Base-by-base conservation (phyloP, 2,888 invertebrate genomes). In the Uropetala carovei region DNA sequence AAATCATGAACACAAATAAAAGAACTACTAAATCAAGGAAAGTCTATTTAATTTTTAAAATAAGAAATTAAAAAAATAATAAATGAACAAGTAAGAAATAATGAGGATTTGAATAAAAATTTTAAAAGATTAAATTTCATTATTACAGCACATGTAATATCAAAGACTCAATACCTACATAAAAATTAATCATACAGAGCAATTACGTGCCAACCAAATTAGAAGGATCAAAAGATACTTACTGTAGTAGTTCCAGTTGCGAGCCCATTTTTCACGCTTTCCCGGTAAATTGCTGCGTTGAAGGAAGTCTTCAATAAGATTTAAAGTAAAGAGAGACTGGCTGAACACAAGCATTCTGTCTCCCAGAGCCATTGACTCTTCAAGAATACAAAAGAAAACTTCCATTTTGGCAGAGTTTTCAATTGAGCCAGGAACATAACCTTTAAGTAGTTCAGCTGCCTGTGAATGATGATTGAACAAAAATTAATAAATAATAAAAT, bases 331-430 rank as follows among this genome's bases (percentile, higher is more conserved):
- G 92, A 99, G 96, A 94, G 99, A 99, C 95, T 99, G 99, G 94
- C 99, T 99, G 95, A 99, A 99, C 7, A 99, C 97, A 92, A 99
- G 96, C 92, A 99, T 96, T 93, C 99, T 97, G 95, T 99, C 99
- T 0, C 98, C 98, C 93, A 98, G 95, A 93, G 96, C 96, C 92
- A 99, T 97, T 93, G 98, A 98, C 95, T 99, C 98, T 93, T 98
- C 97, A 91, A 99, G 96, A 93, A 99, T 97, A 93, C 98, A 97
- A 95, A 99, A 98, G 94, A 99, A 97, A 84, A 99, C 96, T 94
- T 98, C 97, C 97, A 99, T 98, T 96, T 99, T 99, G 2, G 98
- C 98, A 4, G 99, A 98, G 94, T 98, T 98, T 94, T 98, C 98
- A 93, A 99, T 97, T 81, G 97, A 96, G n/a, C 98, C 99, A 0